Evolutionary conservation across 1,140 invertebrate species (phyloP).

Genomic region (Cydia pomonella): DNA sequence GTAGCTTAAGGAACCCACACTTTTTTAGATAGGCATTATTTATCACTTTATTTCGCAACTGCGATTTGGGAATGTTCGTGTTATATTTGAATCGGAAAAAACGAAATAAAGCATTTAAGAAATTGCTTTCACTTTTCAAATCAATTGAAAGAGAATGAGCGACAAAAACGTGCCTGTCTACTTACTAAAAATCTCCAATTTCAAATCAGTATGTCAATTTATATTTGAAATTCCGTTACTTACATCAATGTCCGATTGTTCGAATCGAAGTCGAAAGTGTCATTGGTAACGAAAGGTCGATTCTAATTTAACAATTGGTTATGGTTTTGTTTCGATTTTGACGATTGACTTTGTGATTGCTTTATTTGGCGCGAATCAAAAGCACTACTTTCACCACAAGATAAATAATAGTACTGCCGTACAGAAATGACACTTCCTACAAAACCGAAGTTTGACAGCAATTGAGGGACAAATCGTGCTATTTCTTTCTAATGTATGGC

Average conservation of each 20-base stretch:
- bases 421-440: no score
- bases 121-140: constrained; percentile 8
- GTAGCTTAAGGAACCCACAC: no score
- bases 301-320: not conserved
- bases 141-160: not conserved
- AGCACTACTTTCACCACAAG: no score
- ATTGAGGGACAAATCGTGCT: no score
- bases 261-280: not conserved
- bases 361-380: no score
- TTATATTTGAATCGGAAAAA: not conserved
- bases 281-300: not conserved
- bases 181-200: not conserved
- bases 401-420: no score
- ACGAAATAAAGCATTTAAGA: not conserved
- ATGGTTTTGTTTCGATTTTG: not conserved
- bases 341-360: no score
- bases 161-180: constrained; percentile 1
- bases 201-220: not conserved
- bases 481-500: no score
- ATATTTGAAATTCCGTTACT: constrained; percentile 2
- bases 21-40: no score
- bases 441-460: no score
- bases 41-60: no score
- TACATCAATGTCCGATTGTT: not conserved
- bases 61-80: no score